Evolutionary conservation across 2,113 vertebrate genomes (phyloP).

Genomic region (Atlantisia rogersi): DNA sequence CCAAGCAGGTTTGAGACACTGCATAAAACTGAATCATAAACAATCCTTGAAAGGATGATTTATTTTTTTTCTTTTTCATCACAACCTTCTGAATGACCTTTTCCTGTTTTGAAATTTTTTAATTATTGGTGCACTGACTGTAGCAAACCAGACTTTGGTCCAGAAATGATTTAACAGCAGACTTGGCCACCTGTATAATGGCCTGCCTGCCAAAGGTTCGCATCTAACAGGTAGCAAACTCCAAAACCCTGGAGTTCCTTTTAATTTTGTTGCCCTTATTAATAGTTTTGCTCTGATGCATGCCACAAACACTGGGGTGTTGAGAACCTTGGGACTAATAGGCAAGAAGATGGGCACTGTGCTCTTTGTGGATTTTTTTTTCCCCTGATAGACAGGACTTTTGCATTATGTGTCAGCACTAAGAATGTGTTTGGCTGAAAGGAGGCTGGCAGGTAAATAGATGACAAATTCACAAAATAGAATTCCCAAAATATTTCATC

Average conservation of each 20-base stretch:
- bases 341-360: background rate
- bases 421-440: background rate
- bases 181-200: background rate
- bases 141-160: background rate
- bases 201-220: background rate
- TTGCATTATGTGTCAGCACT: background rate
- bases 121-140: background rate
- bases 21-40: background rate
- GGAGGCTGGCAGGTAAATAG: background rate
- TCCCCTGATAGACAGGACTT: background rate
- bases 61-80: background rate
- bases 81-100: background rate
- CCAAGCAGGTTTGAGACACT: background rate
- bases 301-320: background rate
- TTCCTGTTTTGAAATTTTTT: background rate
- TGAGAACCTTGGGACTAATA: background rate
- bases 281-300: background rate
- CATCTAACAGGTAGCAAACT: background rate
- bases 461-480: fast-evolving
- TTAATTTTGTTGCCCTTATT: background rate
- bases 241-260: background rate
- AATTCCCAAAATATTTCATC: background rate
- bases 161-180: background rate
- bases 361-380: background rate
- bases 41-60: background rate